These are phyloP conservation scores for Chondrilla cf. caribensis DNA, from an alignment of 37 sponge, comb jelly and placozoan species.

Conservation along the genomic window DNA sequence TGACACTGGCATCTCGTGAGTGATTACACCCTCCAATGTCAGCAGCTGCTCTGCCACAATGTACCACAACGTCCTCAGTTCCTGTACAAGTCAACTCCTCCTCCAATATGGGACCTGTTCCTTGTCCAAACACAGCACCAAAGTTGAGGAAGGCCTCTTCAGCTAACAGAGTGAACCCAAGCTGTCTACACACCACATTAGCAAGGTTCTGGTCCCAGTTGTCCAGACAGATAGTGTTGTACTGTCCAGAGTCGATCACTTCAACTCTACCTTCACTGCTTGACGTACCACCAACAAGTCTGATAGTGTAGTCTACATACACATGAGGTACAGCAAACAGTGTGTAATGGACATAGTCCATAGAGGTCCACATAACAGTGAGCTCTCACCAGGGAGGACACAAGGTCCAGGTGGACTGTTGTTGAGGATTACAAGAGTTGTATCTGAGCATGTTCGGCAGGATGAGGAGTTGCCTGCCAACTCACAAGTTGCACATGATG, in stretches of 20 bases:
- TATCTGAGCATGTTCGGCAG: no score
- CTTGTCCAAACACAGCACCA: slow-evolving; percentile 6
- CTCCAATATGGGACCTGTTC: not conserved
- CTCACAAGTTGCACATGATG: not conserved
- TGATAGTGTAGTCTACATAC: not conserved
- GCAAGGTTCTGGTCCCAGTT: not conserved
- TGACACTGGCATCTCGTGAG: slow-evolving; percentile 2
- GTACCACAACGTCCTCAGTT: not conserved
- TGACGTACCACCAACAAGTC: slow-evolving; percentile 21
- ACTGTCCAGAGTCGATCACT: not conserved
- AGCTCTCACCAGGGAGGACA: not conserved
- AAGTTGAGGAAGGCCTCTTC: not conserved
- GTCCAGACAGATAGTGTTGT: slow-evolving; percentile 1
- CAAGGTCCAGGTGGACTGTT: not conserved
- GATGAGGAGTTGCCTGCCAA: not conserved
- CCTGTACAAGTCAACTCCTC: slow-evolving; percentile 4
- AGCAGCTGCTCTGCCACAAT: not conserved
- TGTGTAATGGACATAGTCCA: not conserved
- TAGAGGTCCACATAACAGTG: no score
- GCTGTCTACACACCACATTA: slow-evolving; percentile 20
- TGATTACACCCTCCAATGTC: not conserved
- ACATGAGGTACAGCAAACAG: no score
- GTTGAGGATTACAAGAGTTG: no score
- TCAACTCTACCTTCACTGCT: slow-evolving; percentile 5
- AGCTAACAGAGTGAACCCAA: slow-evolving; percentile 11